These are phyloP conservation scores for Engraulis encrasicolus DNA, from an alignment of 2,113 vertebrate genomes.

Conservation along the genomic window DNA sequence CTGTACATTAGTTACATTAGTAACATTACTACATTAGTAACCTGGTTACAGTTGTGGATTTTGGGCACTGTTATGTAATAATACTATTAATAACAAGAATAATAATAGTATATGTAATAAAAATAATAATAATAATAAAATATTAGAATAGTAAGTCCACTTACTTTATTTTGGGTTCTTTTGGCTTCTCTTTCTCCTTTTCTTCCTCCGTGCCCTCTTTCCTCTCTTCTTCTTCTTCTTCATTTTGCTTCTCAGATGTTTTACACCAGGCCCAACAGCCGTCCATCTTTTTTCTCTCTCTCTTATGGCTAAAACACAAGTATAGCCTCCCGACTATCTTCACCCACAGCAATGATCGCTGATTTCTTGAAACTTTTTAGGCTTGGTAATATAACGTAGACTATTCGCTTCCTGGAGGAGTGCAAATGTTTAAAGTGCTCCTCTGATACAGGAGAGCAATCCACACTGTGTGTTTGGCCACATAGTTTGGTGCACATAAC, in stretches of 20 bases:
- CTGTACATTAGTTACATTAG: no score
- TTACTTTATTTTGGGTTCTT: slow-evolving; percentile 65
- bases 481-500: slow-evolving; percentile 42
- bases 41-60: no score
- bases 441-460: neutral
- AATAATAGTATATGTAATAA: no score
- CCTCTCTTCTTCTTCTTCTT: slow-evolving; percentile 23
- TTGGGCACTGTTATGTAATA: no score
- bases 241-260: slow-evolving; percentile 47
- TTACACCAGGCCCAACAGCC: slow-evolving; percentile 68
- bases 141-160: no score
- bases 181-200: slow-evolving; percentile 40
- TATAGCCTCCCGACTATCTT: neutral
- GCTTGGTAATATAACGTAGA: neutral
- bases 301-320: neutral
- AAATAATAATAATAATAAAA: no score
- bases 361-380: neutral
- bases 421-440: neutral
- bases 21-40: no score
- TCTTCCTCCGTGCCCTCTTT: slow-evolving; percentile 36
- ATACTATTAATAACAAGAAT: no score
- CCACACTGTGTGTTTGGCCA: slow-evolving; percentile 31
- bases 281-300: slow-evolving; percentile 41
- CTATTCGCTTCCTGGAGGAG: neutral
- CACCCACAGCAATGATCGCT: neutral